These are phyloP conservation scores for Diplodus puntazzo DNA, from an alignment of 2,797 vertebrate species.

Conservation along the genomic window DNA sequence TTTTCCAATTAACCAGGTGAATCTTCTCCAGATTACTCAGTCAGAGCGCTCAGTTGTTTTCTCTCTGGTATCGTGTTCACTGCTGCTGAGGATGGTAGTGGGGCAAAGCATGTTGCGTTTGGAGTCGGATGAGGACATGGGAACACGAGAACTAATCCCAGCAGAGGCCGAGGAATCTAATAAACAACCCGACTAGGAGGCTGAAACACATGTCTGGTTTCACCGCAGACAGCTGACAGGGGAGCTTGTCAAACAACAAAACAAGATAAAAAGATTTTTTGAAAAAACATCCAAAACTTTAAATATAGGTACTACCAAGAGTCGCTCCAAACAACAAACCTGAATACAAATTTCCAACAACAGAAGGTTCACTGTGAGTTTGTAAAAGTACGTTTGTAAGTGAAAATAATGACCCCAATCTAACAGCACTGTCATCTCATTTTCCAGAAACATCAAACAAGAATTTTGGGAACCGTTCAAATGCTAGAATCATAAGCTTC, in stretches of 20 bases:
- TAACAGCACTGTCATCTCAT: neutral
- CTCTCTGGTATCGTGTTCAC: conserved; percentile 3
- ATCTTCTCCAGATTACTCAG: conserved; percentile 28
- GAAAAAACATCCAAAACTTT: too few relatives aligned
- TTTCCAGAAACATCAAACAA: conserved; percentile 4
- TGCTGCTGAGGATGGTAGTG: neutral
- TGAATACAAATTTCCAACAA: neutral
- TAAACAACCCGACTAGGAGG: conserved; percentile 6
- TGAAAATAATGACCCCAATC: neutral
- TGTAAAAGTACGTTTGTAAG: neutral
- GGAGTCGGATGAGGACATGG: conserved; percentile 34
- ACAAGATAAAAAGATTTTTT: too few relatives aligned
- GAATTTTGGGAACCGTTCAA: neutral
- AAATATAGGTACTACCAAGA: too few relatives aligned
- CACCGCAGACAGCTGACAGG: neutral
- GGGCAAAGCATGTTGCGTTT: neutral
- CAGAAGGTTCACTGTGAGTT: neutral
- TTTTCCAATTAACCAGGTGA: conserved; percentile 23
- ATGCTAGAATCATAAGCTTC: neutral
- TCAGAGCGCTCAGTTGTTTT: neutral
- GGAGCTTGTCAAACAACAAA: neutral
- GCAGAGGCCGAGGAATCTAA: conserved; percentile 32
- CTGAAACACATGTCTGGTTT: conserved; percentile 2
- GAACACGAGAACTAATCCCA: conserved; percentile 27
- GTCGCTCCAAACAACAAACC: neutral